Evolutionary conservation across 1,140 invertebrate genomes (phyloP), one percentile per base, ranked within the genome.

Genomic region (Neodiprion virginianus): DNA sequence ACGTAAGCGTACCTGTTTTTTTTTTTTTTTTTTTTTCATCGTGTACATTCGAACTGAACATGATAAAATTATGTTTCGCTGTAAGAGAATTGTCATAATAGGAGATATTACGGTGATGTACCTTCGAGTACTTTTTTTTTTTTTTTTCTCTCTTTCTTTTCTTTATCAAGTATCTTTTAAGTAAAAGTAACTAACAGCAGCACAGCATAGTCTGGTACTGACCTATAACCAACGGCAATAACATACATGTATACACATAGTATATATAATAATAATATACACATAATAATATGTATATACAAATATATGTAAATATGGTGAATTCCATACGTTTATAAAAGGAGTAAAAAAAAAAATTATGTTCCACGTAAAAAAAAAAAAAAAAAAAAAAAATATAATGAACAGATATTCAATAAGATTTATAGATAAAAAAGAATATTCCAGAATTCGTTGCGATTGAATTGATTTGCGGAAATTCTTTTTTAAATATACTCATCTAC

Each of bases 121-220:
- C 28, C 5, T 40, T 40, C 28, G 28, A 40, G 5, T 40, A 5
- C 28, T 1, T 3, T 40, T 61, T 61, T 61, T 8, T 61, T 61
- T 1, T 23, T 9, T 47, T 67, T 68, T 74, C 77, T 72, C 53
- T 75, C 73, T 70, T 69, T 77, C 72, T 78, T 76, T 68, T 81
- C 82, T 83, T 79, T 80, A 76, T 80, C 79, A 77, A 76, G 75
- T 73, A 76, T 80, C 28, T 3, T 61, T 61, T 61, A 61, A 7
- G n/a, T 82, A 83, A 87, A 79, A 83, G 75, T 82, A 86, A 86
- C 81, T 82, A 69, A 86, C 86, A 87, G 85, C 85, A 84, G 85
- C 84, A 86, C 76, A 87, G 82, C 82, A 86, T 87, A 88, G 86
- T 88, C 86, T 84, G 81, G 87, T 88, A 88, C 87, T 88, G 87